Evolutionary conservation across 64 coral and sea anemone genomes (phyloP).

Genomic region (Pachyseris speciosa): DNA sequence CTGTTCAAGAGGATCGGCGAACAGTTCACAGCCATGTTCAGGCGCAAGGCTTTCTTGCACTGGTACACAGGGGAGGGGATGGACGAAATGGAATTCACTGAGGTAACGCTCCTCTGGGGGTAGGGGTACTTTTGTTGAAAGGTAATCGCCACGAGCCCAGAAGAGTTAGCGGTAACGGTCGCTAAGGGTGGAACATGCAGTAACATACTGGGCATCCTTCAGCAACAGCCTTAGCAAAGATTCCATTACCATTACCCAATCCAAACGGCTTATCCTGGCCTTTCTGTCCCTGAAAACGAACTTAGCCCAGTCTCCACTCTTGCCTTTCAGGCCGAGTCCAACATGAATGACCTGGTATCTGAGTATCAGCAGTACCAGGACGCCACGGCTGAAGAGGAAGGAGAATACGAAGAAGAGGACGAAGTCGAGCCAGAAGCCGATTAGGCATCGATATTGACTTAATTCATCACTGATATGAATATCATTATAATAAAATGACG

Average conservation of each 20-base stretch:
- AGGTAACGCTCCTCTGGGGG: constrained; percentile 1
- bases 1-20: constrained; percentile 74
- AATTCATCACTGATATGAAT: too few species aligned
- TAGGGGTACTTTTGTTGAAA: neutral
- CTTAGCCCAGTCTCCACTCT: neutral
- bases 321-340: constrained; percentile 28
- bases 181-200: too few species aligned
- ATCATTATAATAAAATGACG: too few species aligned
- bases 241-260: too few species aligned
- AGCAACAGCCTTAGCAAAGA: too few species aligned
- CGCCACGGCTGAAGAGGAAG: constrained; percentile 50
- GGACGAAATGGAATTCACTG: constrained; percentile 83
- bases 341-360: constrained; percentile 61
- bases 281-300: too few species aligned
- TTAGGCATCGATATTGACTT: too few species aligned
- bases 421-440: constrained; percentile 8
- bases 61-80: constrained; percentile 79
- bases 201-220: too few species aligned
- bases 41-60: constrained; percentile 72
- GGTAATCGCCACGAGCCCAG: too few species aligned
- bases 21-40: constrained; percentile 78
- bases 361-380: constrained; percentile 67
- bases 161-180: too few species aligned
- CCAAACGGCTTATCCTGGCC: too few species aligned
- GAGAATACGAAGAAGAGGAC: constrained; percentile 41